These are phyloP conservation scores for Myiozetetes cayanensis DNA, from an alignment of 2,113 vertebrate genomes.

Conservation along the genomic window DNA sequence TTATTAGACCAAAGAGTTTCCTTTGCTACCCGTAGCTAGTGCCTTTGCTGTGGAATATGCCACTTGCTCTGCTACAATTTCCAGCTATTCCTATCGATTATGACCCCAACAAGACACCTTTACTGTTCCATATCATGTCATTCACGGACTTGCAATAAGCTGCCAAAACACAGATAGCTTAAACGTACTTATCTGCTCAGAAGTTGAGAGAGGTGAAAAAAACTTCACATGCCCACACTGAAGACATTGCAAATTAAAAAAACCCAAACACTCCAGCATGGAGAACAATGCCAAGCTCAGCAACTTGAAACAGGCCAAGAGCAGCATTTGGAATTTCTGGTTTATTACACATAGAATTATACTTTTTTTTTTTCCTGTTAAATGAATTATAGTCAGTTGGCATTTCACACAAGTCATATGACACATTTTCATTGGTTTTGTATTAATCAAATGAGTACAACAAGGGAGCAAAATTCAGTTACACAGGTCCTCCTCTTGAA, in stretches of 20 bases:
- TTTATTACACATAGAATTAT: conserved; percentile 23
- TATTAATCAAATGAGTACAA: not conserved
- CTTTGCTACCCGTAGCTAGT: not conserved
- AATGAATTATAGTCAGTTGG: not conserved
- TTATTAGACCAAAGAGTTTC: not conserved
- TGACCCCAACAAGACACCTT: not conserved
- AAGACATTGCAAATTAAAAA: not conserved
- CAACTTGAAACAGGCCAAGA: not conserved
- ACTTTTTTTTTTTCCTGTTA: not conserved
- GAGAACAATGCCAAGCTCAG: not conserved
- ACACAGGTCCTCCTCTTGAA: not conserved
- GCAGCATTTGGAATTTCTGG: conserved; percentile 2
- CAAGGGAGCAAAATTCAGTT: not conserved
- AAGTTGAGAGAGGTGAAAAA: not conserved
- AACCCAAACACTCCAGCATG: not conserved
- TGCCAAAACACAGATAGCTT: not conserved
- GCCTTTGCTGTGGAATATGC: not conserved
- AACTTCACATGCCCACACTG: not conserved
- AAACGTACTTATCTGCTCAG: not conserved
- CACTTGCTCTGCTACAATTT: not conserved
- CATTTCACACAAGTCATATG: conserved; percentile 3
- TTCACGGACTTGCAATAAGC: not conserved
- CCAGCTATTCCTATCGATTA: not conserved
- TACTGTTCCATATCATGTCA: not conserved
- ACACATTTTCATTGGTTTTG: not conserved